Percentiles rank a stretch among this genome's conserved stretches.
phyloP scores from a whole-genome alignment of 2,113 vertebrate species.

The Corvus moneduloides region DNA sequence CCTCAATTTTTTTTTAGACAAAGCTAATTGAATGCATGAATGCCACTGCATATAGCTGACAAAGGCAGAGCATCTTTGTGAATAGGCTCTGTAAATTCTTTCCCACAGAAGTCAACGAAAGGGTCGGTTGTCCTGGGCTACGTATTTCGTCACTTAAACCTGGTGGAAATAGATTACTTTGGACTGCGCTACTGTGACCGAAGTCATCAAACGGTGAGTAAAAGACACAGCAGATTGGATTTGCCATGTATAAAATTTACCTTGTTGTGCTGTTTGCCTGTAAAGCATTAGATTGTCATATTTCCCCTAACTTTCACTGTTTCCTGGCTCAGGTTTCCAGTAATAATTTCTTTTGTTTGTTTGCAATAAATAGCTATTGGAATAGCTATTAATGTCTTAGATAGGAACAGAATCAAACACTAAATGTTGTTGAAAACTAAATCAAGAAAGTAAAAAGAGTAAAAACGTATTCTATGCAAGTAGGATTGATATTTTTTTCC shows the following conservation, averaged over 20 bases:
- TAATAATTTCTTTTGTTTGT: neutral
- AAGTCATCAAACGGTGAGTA: slow-evolving; percentile 89
- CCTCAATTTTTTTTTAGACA: neutral
- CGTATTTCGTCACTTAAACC: slow-evolving; percentile 86
- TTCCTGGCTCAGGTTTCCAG: neutral
- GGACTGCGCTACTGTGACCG: slow-evolving; percentile 90
- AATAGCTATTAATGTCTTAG: neutral
- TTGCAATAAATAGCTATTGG: neutral
- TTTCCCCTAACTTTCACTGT: neutral
- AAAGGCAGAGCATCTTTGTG: slow-evolving; percentile 55
- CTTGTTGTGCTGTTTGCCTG: neutral
- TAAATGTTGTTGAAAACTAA: neutral
- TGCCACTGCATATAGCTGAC: slow-evolving; percentile 44
- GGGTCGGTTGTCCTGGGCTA: slow-evolving; percentile 84
- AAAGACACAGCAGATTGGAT: neutral
- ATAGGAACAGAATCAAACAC: neutral
- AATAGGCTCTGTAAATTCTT: slow-evolving; percentile 73
- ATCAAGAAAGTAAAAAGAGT: neutral
- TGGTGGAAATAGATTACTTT: slow-evolving; percentile 89
- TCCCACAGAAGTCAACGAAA: slow-evolving; percentile 90
- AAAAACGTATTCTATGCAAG: neutral
- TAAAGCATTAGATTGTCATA: neutral
- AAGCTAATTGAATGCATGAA: slow-evolving; percentile 56
- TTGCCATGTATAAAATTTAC: neutral
- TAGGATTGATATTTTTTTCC: neutral